Conservation (phyloP, 2,113 vertebrate species). For the Ochotona princeps region DNA sequence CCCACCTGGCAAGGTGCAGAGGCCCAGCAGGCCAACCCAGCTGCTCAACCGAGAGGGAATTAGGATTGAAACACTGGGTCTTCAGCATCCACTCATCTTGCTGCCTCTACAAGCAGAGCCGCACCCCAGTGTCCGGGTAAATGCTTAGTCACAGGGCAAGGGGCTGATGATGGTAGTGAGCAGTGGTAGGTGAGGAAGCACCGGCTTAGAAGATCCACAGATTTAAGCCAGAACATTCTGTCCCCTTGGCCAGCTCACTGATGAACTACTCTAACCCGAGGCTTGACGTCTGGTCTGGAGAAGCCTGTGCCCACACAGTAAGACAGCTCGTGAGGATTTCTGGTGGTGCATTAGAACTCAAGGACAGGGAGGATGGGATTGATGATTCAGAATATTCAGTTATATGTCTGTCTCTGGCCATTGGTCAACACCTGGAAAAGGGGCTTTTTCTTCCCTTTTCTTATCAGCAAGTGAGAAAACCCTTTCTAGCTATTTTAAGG, state of each 20-base stretch:
- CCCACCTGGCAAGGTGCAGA: not conserved
- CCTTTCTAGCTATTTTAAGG: not conserved
- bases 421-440: not conserved
- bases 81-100: not conserved
- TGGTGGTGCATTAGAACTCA: not conserved
- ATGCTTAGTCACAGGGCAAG: not conserved
- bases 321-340: not conserved
- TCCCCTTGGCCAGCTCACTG: not conserved
- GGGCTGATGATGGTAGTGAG: not conserved
- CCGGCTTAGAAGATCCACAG: not conserved
- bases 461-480: conserved; percentile 37
- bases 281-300: not conserved
- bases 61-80: not conserved
- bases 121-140: not conserved
- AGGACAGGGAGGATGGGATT: not conserved
- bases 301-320: not conserved
- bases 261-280: not conserved
- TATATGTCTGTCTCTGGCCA: not conserved
- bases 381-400: not conserved
- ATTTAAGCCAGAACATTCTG: not conserved
- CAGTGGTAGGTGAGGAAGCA: not conserved
- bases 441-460: not conserved
- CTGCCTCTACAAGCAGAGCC: not conserved
- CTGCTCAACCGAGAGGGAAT: not conserved
- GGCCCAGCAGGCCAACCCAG: not conserved